Conservation (phyloP, 2,888 invertebrate genomes). For the Drosophila affinis region DNA sequence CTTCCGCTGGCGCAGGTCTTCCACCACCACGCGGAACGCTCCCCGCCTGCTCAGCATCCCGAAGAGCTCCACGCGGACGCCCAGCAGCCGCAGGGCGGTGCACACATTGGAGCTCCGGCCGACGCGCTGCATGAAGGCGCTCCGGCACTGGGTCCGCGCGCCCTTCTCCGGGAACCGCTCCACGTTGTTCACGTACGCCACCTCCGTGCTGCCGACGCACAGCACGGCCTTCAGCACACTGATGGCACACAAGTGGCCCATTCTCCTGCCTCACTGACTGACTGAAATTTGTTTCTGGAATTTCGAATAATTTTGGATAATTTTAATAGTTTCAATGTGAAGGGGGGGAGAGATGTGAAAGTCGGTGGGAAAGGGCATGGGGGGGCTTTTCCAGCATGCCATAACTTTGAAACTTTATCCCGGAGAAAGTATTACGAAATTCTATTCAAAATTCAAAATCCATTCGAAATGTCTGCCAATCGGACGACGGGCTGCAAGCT, state of each 20-base stretch:
- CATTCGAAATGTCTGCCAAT: constrained; percentile 15
- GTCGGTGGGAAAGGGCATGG: too few species aligned
- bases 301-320: too few species aligned
- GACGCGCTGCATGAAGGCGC: constrained; percentile 8
- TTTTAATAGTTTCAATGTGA: too few species aligned
- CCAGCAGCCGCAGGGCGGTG: constrained; percentile 25
- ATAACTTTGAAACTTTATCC: too few species aligned
- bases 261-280: too few species aligned
- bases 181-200: constrained; percentile 27
- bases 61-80: constrained; percentile 29
- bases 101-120: constrained; percentile 39
- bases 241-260: constrained; percentile 15
- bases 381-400: too few species aligned
- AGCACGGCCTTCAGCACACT: constrained; percentile 29
- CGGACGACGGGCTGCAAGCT: constrained; percentile 4
- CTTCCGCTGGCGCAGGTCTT: constrained; percentile 14
- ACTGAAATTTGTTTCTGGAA: too few species aligned
- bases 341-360: too few species aligned
- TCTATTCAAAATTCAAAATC: background rate
- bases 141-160: background rate
- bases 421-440: constrained; percentile 53
- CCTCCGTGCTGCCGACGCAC: constrained; percentile 39
- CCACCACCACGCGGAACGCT: constrained; percentile 11
- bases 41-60: constrained; percentile 16
- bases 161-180: constrained; percentile 8